Conservation (phyloP, 2,797 vertebrate genomes). For the Pogoniulus pusillus region DNA sequence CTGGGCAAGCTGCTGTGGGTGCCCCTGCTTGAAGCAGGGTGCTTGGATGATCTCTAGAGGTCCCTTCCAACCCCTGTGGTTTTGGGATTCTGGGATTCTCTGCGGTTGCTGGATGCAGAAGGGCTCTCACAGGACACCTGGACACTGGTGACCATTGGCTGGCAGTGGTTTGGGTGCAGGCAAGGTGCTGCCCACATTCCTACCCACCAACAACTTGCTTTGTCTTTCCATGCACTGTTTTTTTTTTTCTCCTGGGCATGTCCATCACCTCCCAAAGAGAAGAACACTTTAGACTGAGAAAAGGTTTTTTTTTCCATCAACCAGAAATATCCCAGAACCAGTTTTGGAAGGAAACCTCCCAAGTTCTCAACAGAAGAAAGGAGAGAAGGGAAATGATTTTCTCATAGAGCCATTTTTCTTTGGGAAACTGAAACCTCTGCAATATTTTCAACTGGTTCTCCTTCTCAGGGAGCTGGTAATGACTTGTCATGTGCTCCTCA, state of each 20-base stretch:
- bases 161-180: background rate
- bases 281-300: background rate
- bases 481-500: background rate
- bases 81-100: background rate
- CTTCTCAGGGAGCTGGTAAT: slow-evolving; percentile 28
- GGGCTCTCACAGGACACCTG: rapidly evolving
- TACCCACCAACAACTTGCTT: rapidly evolving
- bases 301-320: background rate
- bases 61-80: no score
- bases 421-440: background rate
- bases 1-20: no score
- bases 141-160: rapidly evolving
- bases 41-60: no score
- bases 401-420: background rate
- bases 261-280: background rate
- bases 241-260: background rate
- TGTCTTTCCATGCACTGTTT: background rate
- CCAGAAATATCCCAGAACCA: background rate
- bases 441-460: background rate
- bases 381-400: background rate
- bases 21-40: no score
- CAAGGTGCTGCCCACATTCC: background rate
- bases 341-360: background rate
- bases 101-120: rapidly evolving
- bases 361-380: background rate